Percentiles rank a stretch among this genome's conserved stretches.
Evolutionary conservation across 2,888 invertebrate species (phyloP).

Genomic region (Polyploca ridens): DNA sequence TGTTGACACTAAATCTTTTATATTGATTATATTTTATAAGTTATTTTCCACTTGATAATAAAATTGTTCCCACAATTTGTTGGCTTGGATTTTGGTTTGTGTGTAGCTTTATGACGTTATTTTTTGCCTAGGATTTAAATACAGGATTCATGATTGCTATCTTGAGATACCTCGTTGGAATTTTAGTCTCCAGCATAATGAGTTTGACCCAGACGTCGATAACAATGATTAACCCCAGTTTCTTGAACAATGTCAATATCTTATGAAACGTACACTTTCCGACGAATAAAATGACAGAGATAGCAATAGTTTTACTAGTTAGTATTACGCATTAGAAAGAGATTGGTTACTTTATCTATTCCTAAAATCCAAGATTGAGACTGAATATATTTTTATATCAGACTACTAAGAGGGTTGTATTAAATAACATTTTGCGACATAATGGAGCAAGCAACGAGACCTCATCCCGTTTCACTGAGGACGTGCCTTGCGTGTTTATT

Average conservation of each 20-base stretch:
- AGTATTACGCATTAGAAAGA: not conserved
- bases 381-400: not conserved
- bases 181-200: too few species aligned
- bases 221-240: too few species aligned
- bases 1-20: not conserved
- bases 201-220: too few species aligned
- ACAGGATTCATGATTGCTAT: too few species aligned
- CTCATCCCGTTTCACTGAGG: not conserved
- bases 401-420: slow-evolving; percentile 4
- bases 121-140: too few species aligned
- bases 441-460: not conserved
- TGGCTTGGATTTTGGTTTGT: not conserved
- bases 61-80: not conserved
- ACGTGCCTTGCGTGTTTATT: slow-evolving; percentile 1
- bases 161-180: too few species aligned
- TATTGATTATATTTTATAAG: not conserved
- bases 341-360: not conserved
- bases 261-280: too few species aligned
- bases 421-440: not conserved
- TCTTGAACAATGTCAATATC: too few species aligned
- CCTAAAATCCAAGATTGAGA: not conserved
- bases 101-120: not conserved
- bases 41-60: not conserved
- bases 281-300: too few species aligned
- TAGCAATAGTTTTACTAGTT: too few species aligned